A percentile compares a stretch with the other conserved stretches of the same genome.
These are phyloP conservation scores for Sebastes hubbsi DNA, from an alignment of 2,797 vertebrate genomes.

Conservation along the genomic window DNA sequence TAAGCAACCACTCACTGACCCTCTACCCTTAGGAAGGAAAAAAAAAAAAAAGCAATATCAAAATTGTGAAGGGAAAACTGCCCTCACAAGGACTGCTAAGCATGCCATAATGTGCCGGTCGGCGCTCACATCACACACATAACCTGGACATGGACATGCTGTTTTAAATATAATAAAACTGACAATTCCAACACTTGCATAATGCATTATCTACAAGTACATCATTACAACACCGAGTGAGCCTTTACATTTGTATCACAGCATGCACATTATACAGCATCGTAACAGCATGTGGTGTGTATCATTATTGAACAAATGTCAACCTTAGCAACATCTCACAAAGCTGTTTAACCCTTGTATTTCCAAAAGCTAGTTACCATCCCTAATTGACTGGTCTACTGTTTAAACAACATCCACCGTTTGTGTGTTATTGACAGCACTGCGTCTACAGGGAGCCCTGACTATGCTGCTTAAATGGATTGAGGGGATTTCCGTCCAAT, in stretches of 20 bases:
- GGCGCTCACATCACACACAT: not conserved
- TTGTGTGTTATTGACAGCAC: slow-evolving; percentile 47
- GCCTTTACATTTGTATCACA: not conserved
- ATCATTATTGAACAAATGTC: not conserved
- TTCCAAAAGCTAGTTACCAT: slow-evolving; percentile 4
- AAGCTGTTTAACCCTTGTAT: slow-evolving; percentile 4
- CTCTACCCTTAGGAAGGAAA: not conserved
- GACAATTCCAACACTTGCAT: not conserved
- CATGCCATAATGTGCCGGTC: not conserved
- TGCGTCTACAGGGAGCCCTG: slow-evolving; percentile 23
- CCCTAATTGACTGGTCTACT: slow-evolving; percentile 23
- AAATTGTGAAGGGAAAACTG: not conserved
- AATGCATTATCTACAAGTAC: not conserved
- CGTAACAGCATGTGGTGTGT: not conserved
- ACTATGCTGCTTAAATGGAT: slow-evolving; percentile 53
- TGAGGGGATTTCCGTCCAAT: slow-evolving; percentile 56
- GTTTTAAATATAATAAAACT: not conserved
- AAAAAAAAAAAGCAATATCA: not conserved
- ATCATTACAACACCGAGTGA: not conserved
- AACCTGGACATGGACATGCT: not conserved
- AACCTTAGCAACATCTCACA: not conserved
- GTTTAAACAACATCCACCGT: slow-evolving; percentile 33
- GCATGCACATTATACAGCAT: not conserved
- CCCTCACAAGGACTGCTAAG: not conserved
- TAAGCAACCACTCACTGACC: not conserved